phyloP scores from a whole-genome alignment of 2,888 invertebrate genomes.

The Cryptocephalus primarius region DNA sequence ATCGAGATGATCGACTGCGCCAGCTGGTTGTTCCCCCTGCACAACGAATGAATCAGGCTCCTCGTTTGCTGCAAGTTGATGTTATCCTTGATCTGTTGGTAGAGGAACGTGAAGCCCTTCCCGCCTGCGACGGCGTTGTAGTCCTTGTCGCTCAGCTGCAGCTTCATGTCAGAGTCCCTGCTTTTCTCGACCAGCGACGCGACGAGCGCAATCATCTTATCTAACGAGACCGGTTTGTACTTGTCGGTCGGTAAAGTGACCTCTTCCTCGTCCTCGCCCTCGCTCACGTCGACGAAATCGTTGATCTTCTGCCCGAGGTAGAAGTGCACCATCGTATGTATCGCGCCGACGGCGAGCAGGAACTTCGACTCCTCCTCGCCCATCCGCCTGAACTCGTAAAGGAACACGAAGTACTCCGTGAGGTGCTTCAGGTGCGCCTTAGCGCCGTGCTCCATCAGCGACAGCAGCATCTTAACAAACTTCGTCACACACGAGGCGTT shows the following conservation, averaged over 20 bases:
- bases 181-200: conserved; percentile 83
- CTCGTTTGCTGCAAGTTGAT: conserved; percentile 86
- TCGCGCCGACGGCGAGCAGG: conserved; percentile 74
- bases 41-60: conserved; percentile 82
- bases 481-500: conserved; percentile 83
- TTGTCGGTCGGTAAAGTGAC: conserved; percentile 58
- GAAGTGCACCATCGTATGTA: conserved; percentile 83
- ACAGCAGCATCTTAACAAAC: conserved; percentile 80
- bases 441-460: conserved; percentile 80
- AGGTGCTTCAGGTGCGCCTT: conserved; percentile 77
- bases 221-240: conserved; percentile 79
- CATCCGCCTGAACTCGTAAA: conserved; percentile 92
- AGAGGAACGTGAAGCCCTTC: conserved; percentile 88
- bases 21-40: conserved; percentile 81
- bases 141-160: conserved; percentile 68
- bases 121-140: conserved; percentile 75
- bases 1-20: conserved; percentile 82
- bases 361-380: conserved; percentile 89
- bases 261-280: conserved; percentile 46
- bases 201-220: conserved; percentile 90
- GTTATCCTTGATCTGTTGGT: conserved; percentile 89
- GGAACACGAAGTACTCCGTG: conserved; percentile 84
- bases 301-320: conserved; percentile 68
- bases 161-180: conserved; percentile 60
- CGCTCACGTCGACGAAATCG: conserved; percentile 61